Conservation (phyloP, 1,140 invertebrate genomes). For the Phymastichus coffea region DNA sequence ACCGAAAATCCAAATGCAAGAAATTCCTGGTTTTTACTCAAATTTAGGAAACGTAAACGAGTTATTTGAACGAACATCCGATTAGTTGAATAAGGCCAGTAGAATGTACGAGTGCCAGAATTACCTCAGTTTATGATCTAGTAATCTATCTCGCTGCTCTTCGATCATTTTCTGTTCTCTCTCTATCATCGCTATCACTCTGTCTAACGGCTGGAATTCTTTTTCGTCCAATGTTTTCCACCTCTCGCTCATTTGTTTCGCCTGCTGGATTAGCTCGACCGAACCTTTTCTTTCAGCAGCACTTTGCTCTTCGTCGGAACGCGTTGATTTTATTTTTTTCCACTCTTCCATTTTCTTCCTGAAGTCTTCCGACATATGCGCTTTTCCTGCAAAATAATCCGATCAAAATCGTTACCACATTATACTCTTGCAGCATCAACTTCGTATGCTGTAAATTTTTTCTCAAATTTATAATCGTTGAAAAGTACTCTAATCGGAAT, state of each 20-base stretch:
- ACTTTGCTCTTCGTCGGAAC: conserved; percentile 50
- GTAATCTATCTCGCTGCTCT: conserved; percentile 53
- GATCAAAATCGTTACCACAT: too few relatives aligned
- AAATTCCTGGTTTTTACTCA: too few relatives aligned
- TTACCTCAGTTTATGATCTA: conserved; percentile 5
- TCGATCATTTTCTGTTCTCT: conserved; percentile 65
- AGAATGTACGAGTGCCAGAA: too few relatives aligned
- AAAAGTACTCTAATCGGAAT: too few relatives aligned
- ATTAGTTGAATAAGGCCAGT: too few relatives aligned
- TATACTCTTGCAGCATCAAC: too few relatives aligned
- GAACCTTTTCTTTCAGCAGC: neutral
- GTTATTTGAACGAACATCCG: too few relatives aligned
- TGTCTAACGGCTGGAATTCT: conserved; percentile 56
- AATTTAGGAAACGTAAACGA: too few relatives aligned
- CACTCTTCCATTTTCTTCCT: conserved; percentile 69
- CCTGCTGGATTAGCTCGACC: neutral
- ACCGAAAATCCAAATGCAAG: too few relatives aligned
- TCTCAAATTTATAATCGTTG: too few relatives aligned
- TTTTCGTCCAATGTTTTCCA: conserved; percentile 38
- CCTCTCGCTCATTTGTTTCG: neutral
- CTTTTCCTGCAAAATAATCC: conserved; percentile 53
- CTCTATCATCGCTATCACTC: conserved; percentile 51
- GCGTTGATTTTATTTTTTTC: conserved; percentile 60
- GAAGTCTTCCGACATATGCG: conserved; percentile 68
- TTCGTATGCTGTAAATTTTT: too few relatives aligned